phyloP scores from a whole-genome alignment of 2,797 vertebrate species.

The Rhadinocentrus ornatus region DNA sequence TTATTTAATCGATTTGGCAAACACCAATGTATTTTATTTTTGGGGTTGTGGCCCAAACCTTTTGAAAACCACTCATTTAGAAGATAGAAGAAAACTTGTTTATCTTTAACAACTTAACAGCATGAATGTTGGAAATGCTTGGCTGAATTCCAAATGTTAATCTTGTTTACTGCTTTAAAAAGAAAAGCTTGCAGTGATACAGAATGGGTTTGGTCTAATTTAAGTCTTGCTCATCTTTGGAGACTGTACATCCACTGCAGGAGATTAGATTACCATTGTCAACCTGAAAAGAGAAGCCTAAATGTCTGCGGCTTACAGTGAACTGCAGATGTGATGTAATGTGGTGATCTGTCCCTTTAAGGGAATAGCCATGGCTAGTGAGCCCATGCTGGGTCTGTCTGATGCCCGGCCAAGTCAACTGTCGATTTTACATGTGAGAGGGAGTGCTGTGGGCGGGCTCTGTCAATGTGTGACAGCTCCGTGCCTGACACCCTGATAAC shows the following conservation, averaged over 20 bases:
- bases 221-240: conserved; percentile 43
- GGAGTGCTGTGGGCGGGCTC: conserved; percentile 55
- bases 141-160: conserved; percentile 23
- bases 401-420: conserved; percentile 44
- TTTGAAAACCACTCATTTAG: background rate
- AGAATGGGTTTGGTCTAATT: conserved; percentile 46
- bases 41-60: background rate
- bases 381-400: conserved; percentile 50
- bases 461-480: conserved; percentile 77
- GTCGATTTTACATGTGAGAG: conserved; percentile 9
- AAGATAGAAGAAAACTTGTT: background rate
- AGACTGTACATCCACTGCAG: conserved; percentile 53
- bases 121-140: conserved; percentile 14
- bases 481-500: conserved; percentile 80
- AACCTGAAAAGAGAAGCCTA: conserved; percentile 41
- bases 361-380: conserved; percentile 43
- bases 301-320: conserved; percentile 53
- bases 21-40: too few relatives aligned
- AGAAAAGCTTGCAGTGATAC: conserved; percentile 42
- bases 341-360: conserved; percentile 55
- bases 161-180: conserved; percentile 42
- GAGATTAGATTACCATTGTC: conserved; percentile 64
- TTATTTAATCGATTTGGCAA: too few relatives aligned
- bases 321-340: conserved; percentile 69
- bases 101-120: background rate